These are phyloP conservation scores for Gastrophryne carolinensis DNA, from an alignment of 2,797 vertebrate species.

Conservation along the genomic window DNA sequence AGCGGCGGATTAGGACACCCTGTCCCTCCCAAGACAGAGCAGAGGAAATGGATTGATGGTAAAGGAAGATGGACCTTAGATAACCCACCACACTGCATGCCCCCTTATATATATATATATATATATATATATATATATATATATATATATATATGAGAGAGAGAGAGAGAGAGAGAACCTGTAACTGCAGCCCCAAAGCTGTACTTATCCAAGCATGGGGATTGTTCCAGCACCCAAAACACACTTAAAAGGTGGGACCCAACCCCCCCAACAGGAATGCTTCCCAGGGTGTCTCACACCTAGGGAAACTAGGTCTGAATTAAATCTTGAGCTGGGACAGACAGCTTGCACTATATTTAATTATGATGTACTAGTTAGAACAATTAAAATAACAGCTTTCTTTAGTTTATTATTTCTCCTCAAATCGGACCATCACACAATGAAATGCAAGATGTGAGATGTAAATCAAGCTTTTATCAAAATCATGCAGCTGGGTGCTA, in stretches of 20 bases:
- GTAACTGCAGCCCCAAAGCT: background rate
- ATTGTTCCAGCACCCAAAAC: background rate
- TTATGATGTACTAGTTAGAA: too few relatives aligned
- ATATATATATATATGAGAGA: background rate
- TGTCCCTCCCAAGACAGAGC: background rate
- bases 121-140: background rate
- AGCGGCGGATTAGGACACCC: background rate
- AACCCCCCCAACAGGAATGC: too few relatives aligned
- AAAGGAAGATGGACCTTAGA: background rate
- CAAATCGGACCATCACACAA: too few relatives aligned
- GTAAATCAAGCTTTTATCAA: too few relatives aligned
- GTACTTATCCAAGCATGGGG: background rate
- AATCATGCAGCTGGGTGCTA: too few relatives aligned
- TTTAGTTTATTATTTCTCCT: too few relatives aligned
- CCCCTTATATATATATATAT: background rate
- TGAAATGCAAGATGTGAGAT: too few relatives aligned
- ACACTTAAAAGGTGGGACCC: background rate
- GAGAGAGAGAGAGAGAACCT: background rate
- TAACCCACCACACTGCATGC: background rate
- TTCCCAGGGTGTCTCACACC: too few relatives aligned
- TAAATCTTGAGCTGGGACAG: too few relatives aligned
- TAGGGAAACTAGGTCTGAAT: too few relatives aligned
- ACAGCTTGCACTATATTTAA: too few relatives aligned
- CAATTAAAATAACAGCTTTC: too few relatives aligned
- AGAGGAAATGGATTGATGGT: constrained; percentile 11